Percentiles rank a stretch among this genome's conserved stretches.
Conservation (phyloP, 2,888 invertebrate genomes). For the Caradrina kadenii region DNA sequence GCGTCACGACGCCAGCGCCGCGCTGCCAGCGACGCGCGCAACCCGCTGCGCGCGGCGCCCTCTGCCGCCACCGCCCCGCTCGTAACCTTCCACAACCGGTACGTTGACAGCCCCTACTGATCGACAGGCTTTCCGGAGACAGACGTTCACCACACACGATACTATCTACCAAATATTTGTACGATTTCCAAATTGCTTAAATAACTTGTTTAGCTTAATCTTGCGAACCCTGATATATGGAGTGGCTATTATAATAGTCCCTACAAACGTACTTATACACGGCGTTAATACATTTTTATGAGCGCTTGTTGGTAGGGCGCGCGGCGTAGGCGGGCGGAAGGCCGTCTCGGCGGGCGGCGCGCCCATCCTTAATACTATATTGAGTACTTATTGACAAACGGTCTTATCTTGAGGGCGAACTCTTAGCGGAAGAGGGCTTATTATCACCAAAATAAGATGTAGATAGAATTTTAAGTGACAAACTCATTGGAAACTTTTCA, state of each 20-base stretch:
- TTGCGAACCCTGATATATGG: slow-evolving; percentile 15
- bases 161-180: slow-evolving; percentile 61
- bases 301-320: slow-evolving; percentile 70
- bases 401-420: slow-evolving; percentile 69
- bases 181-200: slow-evolving; percentile 47
- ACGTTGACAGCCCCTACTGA: slow-evolving; percentile 82
- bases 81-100: slow-evolving; percentile 87
- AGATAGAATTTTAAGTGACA: slow-evolving; percentile 24
- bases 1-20: slow-evolving; percentile 91
- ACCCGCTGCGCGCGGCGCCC: slow-evolving; percentile 76
- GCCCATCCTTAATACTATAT: slow-evolving; percentile 71
- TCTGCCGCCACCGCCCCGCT: slow-evolving; percentile 78
- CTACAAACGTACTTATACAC: slow-evolving; percentile 60
- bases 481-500: slow-evolving; percentile 27
- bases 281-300: slow-evolving; percentile 72
- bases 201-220: slow-evolving; percentile 39
- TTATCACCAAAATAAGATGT: slow-evolving; percentile 33
- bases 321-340: slow-evolving; percentile 71
- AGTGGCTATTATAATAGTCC: slow-evolving; percentile 42
- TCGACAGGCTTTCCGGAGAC: slow-evolving; percentile 76
- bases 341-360: slow-evolving; percentile 70
- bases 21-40: slow-evolving; percentile 83
- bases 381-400: slow-evolving; percentile 69
- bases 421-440: slow-evolving; percentile 54
- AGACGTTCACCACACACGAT: slow-evolving; percentile 49